Evolutionary conservation across 2,113 vertebrate genomes (phyloP).

Genomic region (Bostrychus sinensis): DNA sequence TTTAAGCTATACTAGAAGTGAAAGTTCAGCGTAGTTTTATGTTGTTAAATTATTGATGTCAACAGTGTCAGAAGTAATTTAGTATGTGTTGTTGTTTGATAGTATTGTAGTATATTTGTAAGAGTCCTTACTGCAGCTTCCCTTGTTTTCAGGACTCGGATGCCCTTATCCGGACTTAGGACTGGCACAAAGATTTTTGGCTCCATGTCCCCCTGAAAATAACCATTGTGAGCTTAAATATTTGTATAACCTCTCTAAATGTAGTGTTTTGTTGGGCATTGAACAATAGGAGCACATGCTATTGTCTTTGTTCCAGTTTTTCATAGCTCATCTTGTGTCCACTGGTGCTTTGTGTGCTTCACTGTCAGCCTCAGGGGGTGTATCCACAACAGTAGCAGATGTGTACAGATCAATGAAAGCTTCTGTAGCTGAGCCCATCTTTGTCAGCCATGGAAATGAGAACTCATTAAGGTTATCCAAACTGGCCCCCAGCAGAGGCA

Average conservation of each 20-base stretch:
- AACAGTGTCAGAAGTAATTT: too few relatives aligned
- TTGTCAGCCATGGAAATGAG: slow-evolving; percentile 47
- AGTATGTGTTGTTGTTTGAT: too few relatives aligned
- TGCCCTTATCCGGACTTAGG: not conserved
- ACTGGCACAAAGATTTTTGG: not conserved
- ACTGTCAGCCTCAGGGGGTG: slow-evolving; percentile 19
- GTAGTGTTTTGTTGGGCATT: not conserved
- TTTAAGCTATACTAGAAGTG: not conserved
- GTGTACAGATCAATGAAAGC: slow-evolving; percentile 38
- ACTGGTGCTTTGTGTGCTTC: not conserved
- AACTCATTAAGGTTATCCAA: slow-evolving; percentile 59
- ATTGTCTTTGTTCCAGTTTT: not conserved
- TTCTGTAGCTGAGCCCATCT: slow-evolving; percentile 36
- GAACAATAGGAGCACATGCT: not conserved
- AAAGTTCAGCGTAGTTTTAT: not conserved
- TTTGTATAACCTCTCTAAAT: not conserved
- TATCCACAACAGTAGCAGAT: slow-evolving; percentile 42
- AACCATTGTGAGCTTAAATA: not conserved
- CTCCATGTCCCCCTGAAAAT: not conserved
- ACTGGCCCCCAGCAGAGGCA: slow-evolving; percentile 46
- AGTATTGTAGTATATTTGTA: too few relatives aligned
- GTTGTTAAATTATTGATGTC: too few relatives aligned
- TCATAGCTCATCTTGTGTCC: not conserved
- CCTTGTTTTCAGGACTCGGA: too few relatives aligned
- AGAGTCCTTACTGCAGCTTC: too few relatives aligned